These are phyloP conservation scores for Euura lappo DNA, from an alignment of 1,140 invertebrate genomes.

Conservation along the genomic window DNA sequence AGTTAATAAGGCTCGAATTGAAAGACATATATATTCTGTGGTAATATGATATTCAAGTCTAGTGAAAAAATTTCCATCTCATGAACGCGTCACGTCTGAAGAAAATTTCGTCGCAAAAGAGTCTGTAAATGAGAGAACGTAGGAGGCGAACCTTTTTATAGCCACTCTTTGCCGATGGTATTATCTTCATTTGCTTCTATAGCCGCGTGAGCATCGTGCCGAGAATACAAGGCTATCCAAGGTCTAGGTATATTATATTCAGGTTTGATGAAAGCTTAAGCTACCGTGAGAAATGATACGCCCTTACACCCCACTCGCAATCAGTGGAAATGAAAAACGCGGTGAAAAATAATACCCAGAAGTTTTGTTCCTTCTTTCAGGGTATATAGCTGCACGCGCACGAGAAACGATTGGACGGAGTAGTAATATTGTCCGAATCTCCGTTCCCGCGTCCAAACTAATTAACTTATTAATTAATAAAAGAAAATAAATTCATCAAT, in stretches of 20 bases:
- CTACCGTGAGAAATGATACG: constrained; percentile 1
- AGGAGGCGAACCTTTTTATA: background rate
- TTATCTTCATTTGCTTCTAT: background rate
- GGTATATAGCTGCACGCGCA: background rate
- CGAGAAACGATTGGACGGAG: background rate
- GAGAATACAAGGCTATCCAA: background rate
- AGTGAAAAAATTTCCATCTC: background rate
- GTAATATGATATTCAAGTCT: too few species aligned
- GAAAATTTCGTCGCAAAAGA: background rate
- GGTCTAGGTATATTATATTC: background rate
- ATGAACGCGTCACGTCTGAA: background rate
- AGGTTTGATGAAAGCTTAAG: background rate
- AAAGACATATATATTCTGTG: too few species aligned
- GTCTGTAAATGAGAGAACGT: background rate
- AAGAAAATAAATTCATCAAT: background rate
- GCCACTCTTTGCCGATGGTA: background rate
- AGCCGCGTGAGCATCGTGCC: background rate
- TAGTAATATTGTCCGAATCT: constrained; percentile 2
- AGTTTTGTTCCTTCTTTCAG: background rate
- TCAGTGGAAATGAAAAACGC: constrained; percentile 8
- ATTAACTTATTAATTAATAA: constrained; percentile 5
- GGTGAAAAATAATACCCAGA: background rate
- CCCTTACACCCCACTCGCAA: background rate
- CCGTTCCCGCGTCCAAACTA: constrained; percentile 6
- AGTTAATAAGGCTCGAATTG: too few species aligned